Evolutionary conservation across 2,888 invertebrate species (phyloP), one percentile per base, ranked within the genome.

Genomic region (Ernsta delagoae): DNA sequence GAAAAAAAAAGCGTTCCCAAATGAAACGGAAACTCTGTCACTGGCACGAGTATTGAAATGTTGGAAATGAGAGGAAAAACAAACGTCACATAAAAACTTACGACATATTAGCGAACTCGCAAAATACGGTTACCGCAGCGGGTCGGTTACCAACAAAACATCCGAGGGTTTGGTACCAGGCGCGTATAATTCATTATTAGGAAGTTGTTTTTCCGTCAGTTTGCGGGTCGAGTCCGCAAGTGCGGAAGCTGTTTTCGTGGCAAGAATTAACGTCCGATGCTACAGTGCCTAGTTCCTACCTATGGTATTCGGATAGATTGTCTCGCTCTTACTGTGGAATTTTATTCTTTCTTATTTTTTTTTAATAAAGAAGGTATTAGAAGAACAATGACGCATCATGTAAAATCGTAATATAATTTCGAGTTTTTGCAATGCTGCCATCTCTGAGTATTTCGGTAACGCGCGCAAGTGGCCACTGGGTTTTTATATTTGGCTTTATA

Each of bases 151-250:
- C 66, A 67, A 70, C 74, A 74, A 74, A 75, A 76, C 75, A 76
- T 68, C 67, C 64, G 57, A 16, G 71, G 76, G 73, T 61, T 24
- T 24, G 24, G 24, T 24, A 24, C 24, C 24, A 24, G 24, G 24
- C 24, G 24, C 24, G 24, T 79, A 84, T 87, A 86, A 86, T 83
- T 87, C 89, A 87, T 86, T 89, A 86, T 83, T 81, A 83, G 79
- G 79, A 79, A 80, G 75, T 84, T 88, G 88, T 88, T 88, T 87
- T 86, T 82, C 82, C 78, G 78, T 77, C 78, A 76, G 77, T 76
- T 83, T 80, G 70, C 62, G 71, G 70, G 70, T 65, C 45, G 65
- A 65, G 41, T 39, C 43, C 53, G 62, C 56, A 36, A 64, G 54
- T 56, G 31, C 65, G 57, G 45, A 69, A 61, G 65, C 60, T 56